phyloP scores from a whole-genome alignment of 37 sponge, comb jelly and placozoan species.

The Chondrilla cf. caribensis region DNA sequence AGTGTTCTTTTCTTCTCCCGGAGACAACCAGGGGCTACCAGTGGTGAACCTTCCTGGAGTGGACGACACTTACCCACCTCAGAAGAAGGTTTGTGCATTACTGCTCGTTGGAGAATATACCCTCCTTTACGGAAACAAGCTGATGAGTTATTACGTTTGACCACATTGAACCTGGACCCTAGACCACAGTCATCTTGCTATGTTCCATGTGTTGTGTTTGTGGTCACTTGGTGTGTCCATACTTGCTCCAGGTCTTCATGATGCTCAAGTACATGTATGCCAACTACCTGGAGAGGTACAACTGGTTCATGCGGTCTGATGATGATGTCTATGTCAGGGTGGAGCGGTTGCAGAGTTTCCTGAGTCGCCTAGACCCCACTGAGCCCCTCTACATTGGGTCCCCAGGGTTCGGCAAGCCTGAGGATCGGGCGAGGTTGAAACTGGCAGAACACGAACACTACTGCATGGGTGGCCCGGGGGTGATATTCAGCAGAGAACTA shows the following conservation, averaged over 20 bases:
- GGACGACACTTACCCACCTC: conserved; percentile 72
- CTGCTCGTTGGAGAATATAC: too few relatives aligned
- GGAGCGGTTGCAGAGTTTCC: conserved; percentile 33
- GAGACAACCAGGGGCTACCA: neutral
- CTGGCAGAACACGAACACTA: conserved; percentile 45
- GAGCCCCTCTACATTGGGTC: conserved; percentile 51
- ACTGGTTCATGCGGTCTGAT: conserved; percentile 82
- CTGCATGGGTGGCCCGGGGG: conserved; percentile 74
- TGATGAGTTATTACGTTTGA: too few relatives aligned
- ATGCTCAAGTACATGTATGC: conserved; percentile 78
- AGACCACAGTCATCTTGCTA: too few relatives aligned
- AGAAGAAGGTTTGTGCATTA: conserved; percentile 41
- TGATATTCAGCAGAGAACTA: conserved; percentile 54
- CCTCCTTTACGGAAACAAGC: too few relatives aligned
- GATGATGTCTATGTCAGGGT: conserved; percentile 70
- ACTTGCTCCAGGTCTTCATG: conserved; percentile 23
- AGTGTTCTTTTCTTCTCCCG: conserved; percentile 44
- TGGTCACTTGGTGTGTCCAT: neutral
- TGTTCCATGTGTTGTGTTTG: neutral
- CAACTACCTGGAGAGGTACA: conserved; percentile 55
- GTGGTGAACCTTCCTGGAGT: conserved; percentile 29
- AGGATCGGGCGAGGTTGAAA: conserved; percentile 36
- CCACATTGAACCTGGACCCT: too few relatives aligned
- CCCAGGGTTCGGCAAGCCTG: conserved; percentile 50
- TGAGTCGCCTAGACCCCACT: conserved; percentile 42